These are phyloP conservation scores for Spondyliosoma cantharus DNA, from an alignment of 2,797 vertebrate species.

Conservation along the genomic window DNA sequence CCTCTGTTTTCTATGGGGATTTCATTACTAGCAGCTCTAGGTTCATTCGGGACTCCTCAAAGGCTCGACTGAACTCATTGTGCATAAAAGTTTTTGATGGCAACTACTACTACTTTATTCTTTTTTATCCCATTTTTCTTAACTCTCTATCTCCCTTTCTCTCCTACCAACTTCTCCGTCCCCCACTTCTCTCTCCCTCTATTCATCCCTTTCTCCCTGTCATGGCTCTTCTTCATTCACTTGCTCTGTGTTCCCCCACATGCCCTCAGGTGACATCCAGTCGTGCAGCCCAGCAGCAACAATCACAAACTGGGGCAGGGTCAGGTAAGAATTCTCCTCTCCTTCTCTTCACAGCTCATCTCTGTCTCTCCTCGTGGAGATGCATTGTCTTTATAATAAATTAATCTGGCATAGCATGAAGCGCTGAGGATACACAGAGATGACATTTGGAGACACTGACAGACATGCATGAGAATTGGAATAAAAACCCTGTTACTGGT, in stretches of 20 bases:
- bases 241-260: conserved; percentile 5
- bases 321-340: conserved; percentile 70
- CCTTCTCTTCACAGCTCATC: not conserved
- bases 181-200: conserved; percentile 1
- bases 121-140: conserved; percentile 44
- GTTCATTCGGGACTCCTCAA: conserved; percentile 51
- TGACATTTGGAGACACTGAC: conserved; percentile 44
- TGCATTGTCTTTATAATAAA: conserved; percentile 22
- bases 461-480: conserved; percentile 35
- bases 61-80: conserved; percentile 60
- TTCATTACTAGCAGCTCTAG: conserved; percentile 60
- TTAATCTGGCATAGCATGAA: conserved; percentile 23
- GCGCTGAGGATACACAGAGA: not conserved
- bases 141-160: conserved; percentile 26
- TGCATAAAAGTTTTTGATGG: conserved; percentile 55
- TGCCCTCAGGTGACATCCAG: conserved; percentile 88
- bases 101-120: conserved; percentile 44
- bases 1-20: conserved; percentile 54
- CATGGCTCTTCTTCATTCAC: conserved; percentile 22
- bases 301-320: conserved; percentile 79
- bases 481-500: conserved; percentile 29
- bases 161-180: not conserved
- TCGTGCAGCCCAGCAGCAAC: conserved; percentile 88
- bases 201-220: conserved; percentile 18
- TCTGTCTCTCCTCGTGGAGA: conserved; percentile 18